These are phyloP conservation scores for Thelaira solivaga DNA, from an alignment of 2,888 invertebrate species.

Conservation along the genomic window DNA sequence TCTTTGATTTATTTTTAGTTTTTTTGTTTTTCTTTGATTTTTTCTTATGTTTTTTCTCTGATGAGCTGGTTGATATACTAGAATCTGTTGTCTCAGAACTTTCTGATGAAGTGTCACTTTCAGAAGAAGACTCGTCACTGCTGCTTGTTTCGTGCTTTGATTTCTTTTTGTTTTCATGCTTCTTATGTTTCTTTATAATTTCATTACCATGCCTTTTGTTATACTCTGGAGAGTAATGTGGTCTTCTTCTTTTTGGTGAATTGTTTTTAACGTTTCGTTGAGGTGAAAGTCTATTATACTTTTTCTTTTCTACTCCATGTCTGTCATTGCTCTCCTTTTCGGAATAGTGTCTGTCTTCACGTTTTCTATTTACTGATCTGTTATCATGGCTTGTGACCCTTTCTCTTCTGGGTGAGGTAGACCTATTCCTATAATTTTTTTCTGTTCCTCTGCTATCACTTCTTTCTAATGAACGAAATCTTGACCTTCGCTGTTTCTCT, in stretches of 20 bases:
- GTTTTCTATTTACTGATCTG: slow-evolving; percentile 38
- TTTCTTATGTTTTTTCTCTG: slow-evolving; percentile 66
- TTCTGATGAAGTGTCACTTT: slow-evolving; percentile 43
- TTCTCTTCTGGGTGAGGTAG: not conserved
- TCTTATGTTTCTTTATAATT: slow-evolving; percentile 1
- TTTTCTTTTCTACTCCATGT: not conserved
- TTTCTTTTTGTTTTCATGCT: slow-evolving; percentile 60
- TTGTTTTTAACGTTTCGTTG: slow-evolving; percentile 9
- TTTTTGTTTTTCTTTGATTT: slow-evolving; percentile 64
- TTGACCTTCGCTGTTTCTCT: slow-evolving; percentile 22
- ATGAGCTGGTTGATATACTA: slow-evolving; percentile 62
- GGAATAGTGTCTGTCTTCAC: slow-evolving; percentile 35
- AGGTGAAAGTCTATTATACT: slow-evolving; percentile 6
- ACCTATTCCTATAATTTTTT: slow-evolving; percentile 18
- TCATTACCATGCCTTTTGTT: not conserved
- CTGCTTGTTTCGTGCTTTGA: slow-evolving; percentile 54
- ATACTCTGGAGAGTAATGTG: not conserved
- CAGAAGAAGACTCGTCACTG: slow-evolving; percentile 28
- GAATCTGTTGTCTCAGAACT: slow-evolving; percentile 43
- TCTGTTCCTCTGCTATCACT: not conserved
- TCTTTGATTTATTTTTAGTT: slow-evolving; percentile 66
- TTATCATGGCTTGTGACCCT: not conserved
- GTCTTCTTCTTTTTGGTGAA: not conserved
- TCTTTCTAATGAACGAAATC: slow-evolving; percentile 36
- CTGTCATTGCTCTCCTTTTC: slow-evolving; percentile 35